Base-by-base conservation (phyloP, 2,797 vertebrate genomes). In the Tapirus indicus region DNA sequence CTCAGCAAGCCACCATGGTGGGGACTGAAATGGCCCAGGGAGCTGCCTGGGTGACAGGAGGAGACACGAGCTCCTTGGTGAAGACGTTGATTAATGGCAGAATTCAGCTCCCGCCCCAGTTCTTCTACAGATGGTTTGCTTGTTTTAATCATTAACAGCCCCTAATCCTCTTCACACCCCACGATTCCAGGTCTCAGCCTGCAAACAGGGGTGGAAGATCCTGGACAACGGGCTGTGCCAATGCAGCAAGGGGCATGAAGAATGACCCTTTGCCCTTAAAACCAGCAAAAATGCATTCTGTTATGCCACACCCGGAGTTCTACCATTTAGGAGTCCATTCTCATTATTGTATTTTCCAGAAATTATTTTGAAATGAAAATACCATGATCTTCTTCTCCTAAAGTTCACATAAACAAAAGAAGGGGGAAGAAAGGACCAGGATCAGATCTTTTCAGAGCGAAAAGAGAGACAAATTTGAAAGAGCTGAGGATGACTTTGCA, bases 1-100 rank as follows among this genome's bases (percentile, higher is more conserved):
- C 97, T 98, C 97, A 86, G 97, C 97, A 92, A 97, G 95, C 97
- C 97, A 92, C 97, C 82, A 23, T n/a, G 29, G 95, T 96, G 89
- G 95, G 88, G 97, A 95, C 96, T 95, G 97, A 97, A 98, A 98
- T 97, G 98, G 98, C 97, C 98, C 97, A 68, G 89, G 97, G 98
- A 98, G 98, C 93, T 97, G 97, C 98, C 96, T 97, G 97, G 98
- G 97, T 98, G 98, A 98, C 94, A 38, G 20, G 97, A 93, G 95
- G 92, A 66, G 96, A 97, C 94, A 96, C 88, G 97, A 94, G 94
- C 98, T 97, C 95, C 95, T 95, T 97, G 98, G 97, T 93, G 94
- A 98, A 98, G 97, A 98, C 35, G 13, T 96, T 98, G 98, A 99
- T 98, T 98, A 98, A 98, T 98, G 98, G 97, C 86, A 82, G 97